Evolutionary conservation across 2,888 invertebrate genomes (phyloP).

Genomic region (Trachelus tabidus): DNA sequence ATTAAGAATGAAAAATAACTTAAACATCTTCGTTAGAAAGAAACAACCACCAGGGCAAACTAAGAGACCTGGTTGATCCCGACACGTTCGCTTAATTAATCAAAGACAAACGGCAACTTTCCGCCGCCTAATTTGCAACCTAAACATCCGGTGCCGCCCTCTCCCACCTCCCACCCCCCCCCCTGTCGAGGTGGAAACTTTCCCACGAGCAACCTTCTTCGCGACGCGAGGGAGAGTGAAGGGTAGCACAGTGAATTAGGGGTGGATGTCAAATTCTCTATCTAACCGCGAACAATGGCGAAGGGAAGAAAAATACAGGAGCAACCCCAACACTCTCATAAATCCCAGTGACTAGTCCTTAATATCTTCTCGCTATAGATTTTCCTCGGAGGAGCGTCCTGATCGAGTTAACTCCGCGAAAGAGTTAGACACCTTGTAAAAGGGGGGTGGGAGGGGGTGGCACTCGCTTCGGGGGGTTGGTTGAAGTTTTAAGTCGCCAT

Average conservation of each 20-base stretch:
- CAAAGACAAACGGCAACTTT: slow-evolving; percentile 27
- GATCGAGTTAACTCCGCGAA: neutral
- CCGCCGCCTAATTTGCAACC: slow-evolving; percentile 24
- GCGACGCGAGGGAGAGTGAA: neutral
- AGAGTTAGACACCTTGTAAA: neutral
- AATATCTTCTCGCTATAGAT: neutral
- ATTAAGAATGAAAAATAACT: neutral
- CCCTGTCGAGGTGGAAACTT: neutral
- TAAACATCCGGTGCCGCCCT: slow-evolving; percentile 19
- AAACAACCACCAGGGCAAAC: neutral
- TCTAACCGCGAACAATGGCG: too few relatives aligned
- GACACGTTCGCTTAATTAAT: slow-evolving; percentile 23
- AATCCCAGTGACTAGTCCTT: neutral
- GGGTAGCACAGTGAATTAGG: too few relatives aligned
- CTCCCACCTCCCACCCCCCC: neutral
- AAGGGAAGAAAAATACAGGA: too few relatives aligned
- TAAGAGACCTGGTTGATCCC: neutral
- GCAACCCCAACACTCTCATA: neutral
- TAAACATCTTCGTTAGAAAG: too few relatives aligned
- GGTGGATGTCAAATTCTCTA: too few relatives aligned
- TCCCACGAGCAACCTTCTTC: neutral
- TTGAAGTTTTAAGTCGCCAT: neutral
- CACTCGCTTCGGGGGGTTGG: neutral
- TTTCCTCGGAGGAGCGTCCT: neutral
- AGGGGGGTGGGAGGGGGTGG: neutral